Evolutionary conservation across 2,888 invertebrate species (phyloP).

Genomic region (Oxystoma pomonae): DNA sequence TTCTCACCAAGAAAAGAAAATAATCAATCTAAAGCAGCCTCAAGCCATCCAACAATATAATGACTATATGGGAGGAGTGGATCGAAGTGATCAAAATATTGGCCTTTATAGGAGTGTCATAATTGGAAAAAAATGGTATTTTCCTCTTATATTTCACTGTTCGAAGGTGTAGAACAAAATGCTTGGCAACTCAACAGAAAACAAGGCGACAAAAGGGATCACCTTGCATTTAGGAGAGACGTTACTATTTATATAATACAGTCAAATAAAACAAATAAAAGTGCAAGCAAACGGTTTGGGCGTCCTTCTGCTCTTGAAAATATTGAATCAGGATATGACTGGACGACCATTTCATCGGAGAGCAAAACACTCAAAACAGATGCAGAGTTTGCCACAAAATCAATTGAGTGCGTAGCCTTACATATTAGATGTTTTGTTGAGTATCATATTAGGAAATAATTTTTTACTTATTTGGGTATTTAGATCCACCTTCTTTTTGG

Average conservation of each 20-base stretch:
- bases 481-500: background rate
- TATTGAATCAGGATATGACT: slow-evolving; percentile 9
- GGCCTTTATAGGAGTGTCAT: slow-evolving; percentile 24
- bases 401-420: background rate
- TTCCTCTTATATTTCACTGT: slow-evolving; percentile 14
- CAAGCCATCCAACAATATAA: slow-evolving; percentile 5
- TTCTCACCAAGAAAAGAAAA: slow-evolving; percentile 7
- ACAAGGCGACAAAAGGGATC: slow-evolving; percentile 17
- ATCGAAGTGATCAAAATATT: slow-evolving; percentile 28
- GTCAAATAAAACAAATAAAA: background rate
- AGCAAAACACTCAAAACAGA: slow-evolving; percentile 7
- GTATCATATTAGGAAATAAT: background rate
- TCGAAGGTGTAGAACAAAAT: slow-evolving; percentile 19
- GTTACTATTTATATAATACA: background rate
- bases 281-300: background rate
- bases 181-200: slow-evolving; percentile 19
- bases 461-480: background rate
- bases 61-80: slow-evolving; percentile 10
- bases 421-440: slow-evolving; percentile 1
- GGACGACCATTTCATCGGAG: slow-evolving; percentile 6
- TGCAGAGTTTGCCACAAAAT: slow-evolving; percentile 5
- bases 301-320: background rate
- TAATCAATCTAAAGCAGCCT: slow-evolving; percentile 3
- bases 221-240: slow-evolving; percentile 9
- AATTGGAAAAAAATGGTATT: slow-evolving; percentile 25